Evolutionary conservation across 1,140 invertebrate genomes (phyloP).

Genomic region (Zaprionus gabonicus): DNA sequence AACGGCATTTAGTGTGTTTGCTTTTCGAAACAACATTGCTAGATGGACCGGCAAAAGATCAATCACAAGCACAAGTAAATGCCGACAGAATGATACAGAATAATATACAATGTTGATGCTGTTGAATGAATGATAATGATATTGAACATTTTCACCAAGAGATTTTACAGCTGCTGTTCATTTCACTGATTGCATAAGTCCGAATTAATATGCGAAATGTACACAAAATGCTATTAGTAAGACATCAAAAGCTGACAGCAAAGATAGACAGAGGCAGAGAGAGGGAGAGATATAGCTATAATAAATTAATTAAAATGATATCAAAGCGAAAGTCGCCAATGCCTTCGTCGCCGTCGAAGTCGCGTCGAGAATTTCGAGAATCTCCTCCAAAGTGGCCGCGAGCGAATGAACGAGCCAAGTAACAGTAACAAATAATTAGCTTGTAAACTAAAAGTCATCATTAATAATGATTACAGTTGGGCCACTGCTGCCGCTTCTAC

Average conservation of each 20-base stretch:
- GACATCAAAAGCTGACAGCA: conserved; percentile 57
- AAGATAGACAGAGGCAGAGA: conserved; percentile 8
- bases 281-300: conserved; percentile 22
- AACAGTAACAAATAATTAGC: conserved; percentile 83
- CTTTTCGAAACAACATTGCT: conserved; percentile 40
- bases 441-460: conserved; percentile 83
- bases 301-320: conserved; percentile 81
- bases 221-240: conserved; percentile 49
- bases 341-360: background rate
- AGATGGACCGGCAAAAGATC: conserved; percentile 39
- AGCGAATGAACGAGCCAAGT: conserved; percentile 39
- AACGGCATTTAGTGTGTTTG: conserved; percentile 50
- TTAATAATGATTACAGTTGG: conserved; percentile 80
- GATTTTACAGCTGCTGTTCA: conserved; percentile 1
- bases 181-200: conserved; percentile 48
- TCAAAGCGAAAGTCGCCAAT: conserved; percentile 66
- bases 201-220: conserved; percentile 64
- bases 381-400: conserved; percentile 40
- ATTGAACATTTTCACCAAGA: background rate
- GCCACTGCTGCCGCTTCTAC: background rate
- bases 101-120: background rate
- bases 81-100: background rate
- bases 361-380: conserved; percentile 22
- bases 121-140: background rate
- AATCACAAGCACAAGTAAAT: conserved; percentile 25